Evolutionary conservation across 2,888 invertebrate species (phyloP), one percentile per base, ranked within the genome.

Genomic region (Coenonympha arcania): DNA sequence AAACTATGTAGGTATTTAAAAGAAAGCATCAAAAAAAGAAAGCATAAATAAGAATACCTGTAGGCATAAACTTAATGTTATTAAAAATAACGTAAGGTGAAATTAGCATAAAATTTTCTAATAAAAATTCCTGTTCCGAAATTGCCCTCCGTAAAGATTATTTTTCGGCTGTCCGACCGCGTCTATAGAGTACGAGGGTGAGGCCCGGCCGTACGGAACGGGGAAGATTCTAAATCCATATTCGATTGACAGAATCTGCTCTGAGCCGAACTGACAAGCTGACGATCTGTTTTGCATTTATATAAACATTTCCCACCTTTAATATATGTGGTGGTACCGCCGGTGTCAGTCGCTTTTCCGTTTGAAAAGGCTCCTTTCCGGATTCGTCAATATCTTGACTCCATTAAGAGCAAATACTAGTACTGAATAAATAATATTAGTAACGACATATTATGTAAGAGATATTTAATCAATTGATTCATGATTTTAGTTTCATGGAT

Each of bases 201-300:
- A 71, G 72, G 69, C 65, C 66, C 61, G 62, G 64, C 71, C 73
- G 74, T 65, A 70, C 72, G 76, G 63, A 74, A 74, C 73, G 70
- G 79, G 79, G 76, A 76, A 71, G 75, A 75, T 73, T 80, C 73
- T 78, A 81, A 83, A 84, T 86, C 84, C 82, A 85, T 85, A 85
- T 86, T 85, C 84, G 82, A 86, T 85, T 84, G 82, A 74, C 63
- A 71, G 77, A 75, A 76, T 79, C 77, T 76, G 72, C 76, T 69
- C 77, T 82, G 83, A 86, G 80, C 77, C 81, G 79, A 82, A 76
- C 79, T 84, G 86, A 86, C 86, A 86, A 84, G 82, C 80, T 77
- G 76, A 77, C 79, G 83, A 83, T 77, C 86, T 85, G 80, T 76
- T 86, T 86, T 86, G 86, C 86, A 85, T 86, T 84, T 86, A 86